phyloP scores from a whole-genome alignment of 2,797 vertebrate genomes.

The Periophthalmus magnuspinnatus region DNA sequence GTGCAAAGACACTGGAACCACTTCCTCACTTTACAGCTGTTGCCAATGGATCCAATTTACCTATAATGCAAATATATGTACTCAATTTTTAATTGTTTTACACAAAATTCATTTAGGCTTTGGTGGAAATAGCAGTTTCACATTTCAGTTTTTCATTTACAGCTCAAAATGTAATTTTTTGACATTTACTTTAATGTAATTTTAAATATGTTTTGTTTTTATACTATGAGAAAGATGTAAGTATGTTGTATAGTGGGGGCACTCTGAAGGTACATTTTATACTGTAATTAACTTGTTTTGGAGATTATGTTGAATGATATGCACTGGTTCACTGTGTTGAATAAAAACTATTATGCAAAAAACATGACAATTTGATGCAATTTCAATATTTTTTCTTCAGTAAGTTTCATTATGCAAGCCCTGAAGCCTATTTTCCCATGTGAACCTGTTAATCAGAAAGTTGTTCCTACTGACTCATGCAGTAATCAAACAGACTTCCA shows the following conservation, averaged over 20 bases:
- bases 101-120: constrained; percentile 40
- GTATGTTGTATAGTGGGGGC: constrained; percentile 37
- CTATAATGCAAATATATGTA: constrained; percentile 27
- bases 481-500: constrained; percentile 26
- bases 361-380: neutral
- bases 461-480: constrained; percentile 43
- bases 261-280: constrained; percentile 54
- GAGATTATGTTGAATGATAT: constrained; percentile 49
- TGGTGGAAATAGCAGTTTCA: constrained; percentile 43
- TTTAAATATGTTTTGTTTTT: constrained; percentile 52
- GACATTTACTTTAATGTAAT: constrained; percentile 49
- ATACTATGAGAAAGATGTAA: constrained; percentile 36
- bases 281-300: constrained; percentile 55
- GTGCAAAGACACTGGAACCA: constrained; percentile 26
- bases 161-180: constrained; percentile 15
- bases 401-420: neutral
- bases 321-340: constrained; percentile 62
- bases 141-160: constrained; percentile 25
- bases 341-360: constrained; percentile 50
- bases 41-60: constrained; percentile 28
- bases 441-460: constrained; percentile 28
- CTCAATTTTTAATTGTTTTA: constrained; percentile 39
- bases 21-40: constrained; percentile 42
- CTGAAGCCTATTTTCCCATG: constrained; percentile 7
- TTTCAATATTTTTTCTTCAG: neutral